Conservation (phyloP, 2,888 invertebrate genomes). For the Ormyrus thymus region DNA sequence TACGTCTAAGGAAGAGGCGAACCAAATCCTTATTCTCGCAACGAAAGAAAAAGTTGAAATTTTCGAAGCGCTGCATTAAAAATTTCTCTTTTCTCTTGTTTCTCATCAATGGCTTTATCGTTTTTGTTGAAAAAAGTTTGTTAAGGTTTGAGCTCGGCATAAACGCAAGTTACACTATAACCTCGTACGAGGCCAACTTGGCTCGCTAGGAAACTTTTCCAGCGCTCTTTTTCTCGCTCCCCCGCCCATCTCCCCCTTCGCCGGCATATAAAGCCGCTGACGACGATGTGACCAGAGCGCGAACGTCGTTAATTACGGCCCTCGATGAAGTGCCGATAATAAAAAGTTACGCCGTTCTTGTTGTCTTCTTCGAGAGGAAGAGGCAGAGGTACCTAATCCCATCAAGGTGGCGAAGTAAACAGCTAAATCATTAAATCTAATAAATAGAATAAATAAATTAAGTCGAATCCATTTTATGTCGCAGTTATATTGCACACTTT, state of each 20-base stretch:
- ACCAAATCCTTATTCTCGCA: too few species aligned
- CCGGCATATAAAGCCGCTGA: conserved; percentile 9
- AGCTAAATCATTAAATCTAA: background rate
- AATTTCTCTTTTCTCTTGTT: background rate
- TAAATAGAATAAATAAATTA: background rate
- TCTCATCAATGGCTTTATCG: background rate
- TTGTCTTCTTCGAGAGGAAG: background rate
- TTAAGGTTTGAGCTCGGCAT: conserved; percentile 42
- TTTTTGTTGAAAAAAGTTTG: conserved; percentile 3
- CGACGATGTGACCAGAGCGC: conserved; percentile 42
- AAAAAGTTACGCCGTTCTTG: conserved; percentile 43
- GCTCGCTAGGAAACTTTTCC: background rate
- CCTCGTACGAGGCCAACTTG: background rate
- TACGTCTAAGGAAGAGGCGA: too few species aligned
- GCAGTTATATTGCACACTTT: too few species aligned
- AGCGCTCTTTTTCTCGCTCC: too few species aligned
- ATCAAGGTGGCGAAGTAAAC: background rate
- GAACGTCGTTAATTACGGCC: conserved; percentile 63
- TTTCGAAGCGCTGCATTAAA: too few species aligned
- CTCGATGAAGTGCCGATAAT: conserved; percentile 63
- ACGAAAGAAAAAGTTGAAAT: too few species aligned
- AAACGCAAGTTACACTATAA: conserved; percentile 7
- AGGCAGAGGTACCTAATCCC: conserved; percentile 1
- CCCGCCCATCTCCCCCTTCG: too few species aligned
- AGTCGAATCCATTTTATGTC: background rate